Evolutionary conservation across 1,140 invertebrate genomes (phyloP).

Genomic region (Lineus longissimus): DNA sequence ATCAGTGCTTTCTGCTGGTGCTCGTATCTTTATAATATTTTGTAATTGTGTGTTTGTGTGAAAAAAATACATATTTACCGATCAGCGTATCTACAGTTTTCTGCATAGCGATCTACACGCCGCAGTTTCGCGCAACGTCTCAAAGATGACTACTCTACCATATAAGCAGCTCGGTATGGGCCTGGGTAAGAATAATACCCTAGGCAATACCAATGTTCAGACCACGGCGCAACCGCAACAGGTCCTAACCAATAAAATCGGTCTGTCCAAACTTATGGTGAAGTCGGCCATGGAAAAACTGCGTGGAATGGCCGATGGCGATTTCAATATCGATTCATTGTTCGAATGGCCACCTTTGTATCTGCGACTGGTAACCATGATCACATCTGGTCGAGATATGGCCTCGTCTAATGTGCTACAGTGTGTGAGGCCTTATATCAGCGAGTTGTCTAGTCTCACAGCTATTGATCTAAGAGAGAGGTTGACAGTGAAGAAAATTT

Average conservation of each 20-base stretch:
- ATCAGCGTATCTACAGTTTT: not conserved
- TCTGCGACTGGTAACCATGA: not conserved
- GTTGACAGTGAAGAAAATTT: conserved; percentile 4
- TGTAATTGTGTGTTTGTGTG: not conserved
- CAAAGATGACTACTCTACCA: conserved; percentile 3
- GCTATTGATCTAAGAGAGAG: not conserved
- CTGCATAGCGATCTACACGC: not conserved
- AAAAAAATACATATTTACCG: not conserved
- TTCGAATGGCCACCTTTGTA: conserved; percentile 2
- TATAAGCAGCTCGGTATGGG: conserved; percentile 7
- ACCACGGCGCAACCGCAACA: not conserved
- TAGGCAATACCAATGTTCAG: conserved; percentile 5
- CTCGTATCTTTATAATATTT: not conserved
- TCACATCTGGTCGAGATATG: not conserved
- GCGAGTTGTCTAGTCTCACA: conserved; percentile 3
- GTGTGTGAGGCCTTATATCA: conserved; percentile 6
- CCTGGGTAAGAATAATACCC: conserved; percentile 5
- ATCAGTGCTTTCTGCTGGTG: not conserved
- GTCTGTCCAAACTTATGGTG: conserved; percentile 2
- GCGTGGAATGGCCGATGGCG: not conserved
- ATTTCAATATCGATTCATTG: conserved; percentile 3
- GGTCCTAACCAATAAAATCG: not conserved
- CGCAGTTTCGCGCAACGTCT: not conserved
- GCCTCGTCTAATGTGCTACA: conserved; percentile 3
- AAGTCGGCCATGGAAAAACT: conserved; percentile 6